These are phyloP conservation scores for Drosophila niveifrons DNA, from an alignment of 2,888 invertebrate genomes.

Conservation along the genomic window DNA sequence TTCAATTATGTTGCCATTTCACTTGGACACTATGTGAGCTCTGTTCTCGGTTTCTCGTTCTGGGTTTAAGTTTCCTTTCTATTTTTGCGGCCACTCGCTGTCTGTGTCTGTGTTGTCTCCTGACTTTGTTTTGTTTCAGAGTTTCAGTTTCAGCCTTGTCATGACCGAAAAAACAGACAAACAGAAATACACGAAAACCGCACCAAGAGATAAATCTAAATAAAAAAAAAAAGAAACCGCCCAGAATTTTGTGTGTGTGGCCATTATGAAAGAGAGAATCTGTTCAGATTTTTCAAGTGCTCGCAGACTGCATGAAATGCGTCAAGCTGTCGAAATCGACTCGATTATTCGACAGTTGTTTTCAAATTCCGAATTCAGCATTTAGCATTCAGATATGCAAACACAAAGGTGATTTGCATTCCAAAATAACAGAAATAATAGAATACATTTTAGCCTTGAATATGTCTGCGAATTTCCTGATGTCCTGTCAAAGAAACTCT, in stretches of 20 bases:
- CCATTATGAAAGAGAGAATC: constrained; percentile 8
- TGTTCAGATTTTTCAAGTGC: constrained; percentile 8
- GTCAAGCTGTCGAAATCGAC: background rate
- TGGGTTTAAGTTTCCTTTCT: constrained; percentile 28
- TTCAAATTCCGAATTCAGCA: background rate
- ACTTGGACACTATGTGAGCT: constrained; percentile 29
- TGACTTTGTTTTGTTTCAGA: constrained; percentile 59
- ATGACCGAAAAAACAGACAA: constrained; percentile 4
- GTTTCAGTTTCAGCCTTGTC: constrained; percentile 53
- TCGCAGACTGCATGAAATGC: background rate
- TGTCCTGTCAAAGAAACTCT: background rate
- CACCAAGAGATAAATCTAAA: constrained; percentile 11
- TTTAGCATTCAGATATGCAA: background rate
- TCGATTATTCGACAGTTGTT: background rate
- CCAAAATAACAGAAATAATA: background rate
- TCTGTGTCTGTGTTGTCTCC: constrained; percentile 1
- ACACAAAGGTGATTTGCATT: background rate
- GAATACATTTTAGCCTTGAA: background rate
- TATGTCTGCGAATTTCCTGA: background rate
- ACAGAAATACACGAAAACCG: constrained; percentile 1
- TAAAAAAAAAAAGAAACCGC: constrained; percentile 12
- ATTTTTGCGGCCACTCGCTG: constrained; percentile 15
- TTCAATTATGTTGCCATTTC: constrained; percentile 46
- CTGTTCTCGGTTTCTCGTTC: constrained; percentile 4
- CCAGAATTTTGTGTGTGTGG: constrained; percentile 5